These are phyloP conservation scores for Momotus momota DNA, from an alignment of 2,797 vertebrate genomes.

Conservation along the genomic window DNA sequence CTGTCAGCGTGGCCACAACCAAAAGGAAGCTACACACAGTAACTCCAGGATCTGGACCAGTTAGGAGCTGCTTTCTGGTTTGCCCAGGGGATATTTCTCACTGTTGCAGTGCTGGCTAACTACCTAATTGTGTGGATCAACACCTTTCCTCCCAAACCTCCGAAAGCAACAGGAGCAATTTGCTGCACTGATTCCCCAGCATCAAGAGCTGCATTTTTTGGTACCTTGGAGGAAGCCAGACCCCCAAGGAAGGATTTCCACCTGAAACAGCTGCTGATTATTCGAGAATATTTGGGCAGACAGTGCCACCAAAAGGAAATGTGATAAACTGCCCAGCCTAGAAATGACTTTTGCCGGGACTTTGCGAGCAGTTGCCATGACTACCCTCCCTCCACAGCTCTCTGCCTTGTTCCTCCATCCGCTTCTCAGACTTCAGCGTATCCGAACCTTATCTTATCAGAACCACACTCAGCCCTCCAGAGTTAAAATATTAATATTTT, in stretches of 20 bases:
- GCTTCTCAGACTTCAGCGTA: neutral
- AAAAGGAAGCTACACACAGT: neutral
- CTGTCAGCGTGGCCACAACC: fast-evolving
- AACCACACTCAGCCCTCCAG: neutral
- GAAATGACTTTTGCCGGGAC: neutral
- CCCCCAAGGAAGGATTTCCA: neutral
- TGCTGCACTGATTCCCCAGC: neutral
- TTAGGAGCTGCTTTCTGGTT: neutral
- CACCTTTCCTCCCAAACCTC: neutral
- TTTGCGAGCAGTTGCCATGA: neutral
- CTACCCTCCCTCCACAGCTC: neutral
- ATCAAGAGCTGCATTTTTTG: neutral
- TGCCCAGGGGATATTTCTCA: neutral
- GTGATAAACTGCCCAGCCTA: neutral
- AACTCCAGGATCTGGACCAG: neutral
- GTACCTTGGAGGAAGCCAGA: neutral
- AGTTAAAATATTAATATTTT: neutral
- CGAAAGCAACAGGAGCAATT: neutral
- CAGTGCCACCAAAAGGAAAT: conserved; percentile 66
- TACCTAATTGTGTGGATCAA: fast-evolving
- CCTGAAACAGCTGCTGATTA: neutral
- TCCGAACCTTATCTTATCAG: too few species aligned
- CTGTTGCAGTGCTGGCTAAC: neutral
- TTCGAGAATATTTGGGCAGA: neutral
- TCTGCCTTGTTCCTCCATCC: neutral